Percentiles rank a stretch among this genome's conserved stretches.
Conservation (phyloP, 2,888 invertebrate genomes). For the Sarcophaga variegata region DNA sequence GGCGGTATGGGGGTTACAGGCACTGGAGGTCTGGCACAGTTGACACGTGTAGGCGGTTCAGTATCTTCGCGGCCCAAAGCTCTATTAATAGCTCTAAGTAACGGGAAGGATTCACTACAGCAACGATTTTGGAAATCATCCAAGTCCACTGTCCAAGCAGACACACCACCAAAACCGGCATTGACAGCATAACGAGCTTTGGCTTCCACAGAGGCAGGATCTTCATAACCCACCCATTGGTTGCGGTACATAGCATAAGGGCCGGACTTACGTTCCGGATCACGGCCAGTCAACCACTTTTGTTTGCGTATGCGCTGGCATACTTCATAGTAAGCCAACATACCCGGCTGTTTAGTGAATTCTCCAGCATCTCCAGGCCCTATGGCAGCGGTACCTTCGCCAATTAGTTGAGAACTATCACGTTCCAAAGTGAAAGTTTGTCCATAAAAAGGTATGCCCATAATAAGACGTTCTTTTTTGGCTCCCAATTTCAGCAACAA, state of each 20-base stretch:
- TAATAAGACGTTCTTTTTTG: conserved; percentile 88
- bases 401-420: conserved; percentile 77
- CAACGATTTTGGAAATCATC: conserved; percentile 94
- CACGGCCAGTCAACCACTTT: conserved; percentile 86
- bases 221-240: conserved; percentile 96
- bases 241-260: conserved; percentile 90
- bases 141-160: conserved; percentile 93
- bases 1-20: conserved; percentile 90
- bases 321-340: conserved; percentile 93
- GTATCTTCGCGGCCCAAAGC: conserved; percentile 86
- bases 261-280: conserved; percentile 84
- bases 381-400: conserved; percentile 85
- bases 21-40: conserved; percentile 88
- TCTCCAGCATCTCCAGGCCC: conserved; percentile 92
- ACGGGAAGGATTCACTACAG: conserved; percentile 89
- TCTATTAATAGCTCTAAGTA: conserved; percentile 89
- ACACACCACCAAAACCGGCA: conserved; percentile 90
- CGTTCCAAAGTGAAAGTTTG: conserved; percentile 88
- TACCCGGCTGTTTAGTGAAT: conserved; percentile 92
- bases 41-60: conserved; percentile 83
- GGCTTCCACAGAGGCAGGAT: conserved; percentile 88
- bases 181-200: conserved; percentile 89
- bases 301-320: conserved; percentile 87
- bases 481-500: conserved; percentile 89
- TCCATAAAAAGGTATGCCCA: conserved; percentile 94